Conservation (phyloP, 1,140 invertebrate genomes). For the Drosophila bocki region DNA sequence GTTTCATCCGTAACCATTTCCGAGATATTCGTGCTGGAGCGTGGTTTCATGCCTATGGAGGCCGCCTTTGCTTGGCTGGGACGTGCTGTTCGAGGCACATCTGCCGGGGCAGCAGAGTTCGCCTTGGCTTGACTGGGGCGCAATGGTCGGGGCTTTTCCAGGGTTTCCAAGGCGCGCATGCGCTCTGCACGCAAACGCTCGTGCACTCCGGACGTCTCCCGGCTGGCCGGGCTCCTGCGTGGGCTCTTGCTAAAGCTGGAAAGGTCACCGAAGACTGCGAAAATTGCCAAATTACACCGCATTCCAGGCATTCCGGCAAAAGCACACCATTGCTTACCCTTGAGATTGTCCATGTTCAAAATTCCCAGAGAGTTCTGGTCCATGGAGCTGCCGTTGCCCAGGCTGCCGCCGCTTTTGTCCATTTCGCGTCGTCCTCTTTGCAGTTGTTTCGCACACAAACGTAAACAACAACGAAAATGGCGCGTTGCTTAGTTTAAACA, state of each 20-base stretch:
- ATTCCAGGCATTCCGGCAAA: background rate
- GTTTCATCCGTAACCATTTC: slow-evolving; percentile 77
- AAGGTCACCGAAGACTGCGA: slow-evolving; percentile 71
- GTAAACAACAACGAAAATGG: slow-evolving; percentile 54
- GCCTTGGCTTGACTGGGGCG: slow-evolving; percentile 24
- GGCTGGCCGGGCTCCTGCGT: slow-evolving; percentile 14
- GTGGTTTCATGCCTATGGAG: slow-evolving; percentile 1
- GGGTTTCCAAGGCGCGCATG: slow-evolving; percentile 58
- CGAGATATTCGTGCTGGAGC: slow-evolving; percentile 66
- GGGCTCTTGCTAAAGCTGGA: slow-evolving; percentile 54
- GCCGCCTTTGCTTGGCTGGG: slow-evolving; percentile 9
- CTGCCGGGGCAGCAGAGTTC: background rate
- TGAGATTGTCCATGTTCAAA: slow-evolving; percentile 76
- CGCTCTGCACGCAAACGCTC: slow-evolving; percentile 72
- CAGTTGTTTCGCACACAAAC: slow-evolving; percentile 15
- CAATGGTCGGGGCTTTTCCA: slow-evolving; percentile 37
- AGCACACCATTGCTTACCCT: slow-evolving; percentile 39
- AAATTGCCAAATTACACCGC: slow-evolving; percentile 1
- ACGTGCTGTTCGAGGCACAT: slow-evolving; percentile 22
- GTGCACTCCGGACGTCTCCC: slow-evolving; percentile 47
- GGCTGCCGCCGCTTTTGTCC: slow-evolving; percentile 49
- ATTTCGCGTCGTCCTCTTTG: slow-evolving; percentile 32
- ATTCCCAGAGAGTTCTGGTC: slow-evolving; percentile 76
- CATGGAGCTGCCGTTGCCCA: slow-evolving; percentile 25
- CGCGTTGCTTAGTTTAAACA: slow-evolving; percentile 64